Percentiles rank a stretch among this genome's conserved stretches.
Conservation (phyloP, 2,797 vertebrate genomes). For the Streptopelia turtur region DNA sequence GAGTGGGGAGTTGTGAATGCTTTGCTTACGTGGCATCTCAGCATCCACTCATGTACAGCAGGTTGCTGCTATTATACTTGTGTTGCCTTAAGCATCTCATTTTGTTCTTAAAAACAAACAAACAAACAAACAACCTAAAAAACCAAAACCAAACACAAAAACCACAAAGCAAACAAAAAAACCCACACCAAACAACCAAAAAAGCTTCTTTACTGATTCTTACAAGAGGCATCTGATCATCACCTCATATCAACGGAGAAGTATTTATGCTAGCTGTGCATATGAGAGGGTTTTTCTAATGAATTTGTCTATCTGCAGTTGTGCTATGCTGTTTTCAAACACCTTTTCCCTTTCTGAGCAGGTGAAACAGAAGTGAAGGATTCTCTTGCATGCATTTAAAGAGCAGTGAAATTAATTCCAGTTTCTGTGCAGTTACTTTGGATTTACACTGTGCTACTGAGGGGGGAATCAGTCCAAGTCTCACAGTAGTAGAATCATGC, state of each 20-base stretch:
- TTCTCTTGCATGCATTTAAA: background rate
- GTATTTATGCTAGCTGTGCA: background rate
- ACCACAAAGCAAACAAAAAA: no score
- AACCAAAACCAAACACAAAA: no score
- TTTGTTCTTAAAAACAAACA: background rate
- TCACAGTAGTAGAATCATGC: background rate
- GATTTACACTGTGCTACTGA: background rate
- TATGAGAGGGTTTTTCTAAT: background rate
- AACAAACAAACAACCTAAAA: no score
- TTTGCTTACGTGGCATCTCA: background rate
- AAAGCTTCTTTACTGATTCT: background rate
- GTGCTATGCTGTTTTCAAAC: background rate
- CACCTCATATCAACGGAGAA: background rate
- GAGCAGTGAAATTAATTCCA: background rate
- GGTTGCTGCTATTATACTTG: background rate
- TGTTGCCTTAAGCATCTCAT: background rate
- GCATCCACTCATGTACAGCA: fast-evolving
- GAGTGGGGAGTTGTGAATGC: background rate
- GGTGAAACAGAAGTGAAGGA: background rate
- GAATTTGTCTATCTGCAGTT: background rate
- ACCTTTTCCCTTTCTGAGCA: background rate
- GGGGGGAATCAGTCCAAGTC: background rate
- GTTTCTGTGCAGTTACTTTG: background rate
- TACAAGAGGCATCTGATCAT: background rate
- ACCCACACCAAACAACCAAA: no score